A percentile compares a stretch with the other conserved stretches of the same genome.
Evolutionary conservation across 2,888 invertebrate species (phyloP).

Genomic region (Brenthis ino): DNA sequence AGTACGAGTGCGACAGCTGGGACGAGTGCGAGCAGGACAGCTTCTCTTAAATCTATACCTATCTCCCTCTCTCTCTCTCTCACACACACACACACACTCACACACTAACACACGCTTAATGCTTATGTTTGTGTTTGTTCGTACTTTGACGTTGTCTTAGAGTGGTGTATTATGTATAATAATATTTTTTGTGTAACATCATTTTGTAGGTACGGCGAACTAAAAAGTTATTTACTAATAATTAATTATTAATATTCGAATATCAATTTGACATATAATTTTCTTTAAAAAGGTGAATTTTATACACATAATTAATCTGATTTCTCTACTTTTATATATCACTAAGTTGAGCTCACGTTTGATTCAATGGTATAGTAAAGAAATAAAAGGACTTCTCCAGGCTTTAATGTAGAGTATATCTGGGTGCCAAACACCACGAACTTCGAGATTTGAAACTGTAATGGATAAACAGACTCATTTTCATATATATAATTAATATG

Average conservation of each 20-base stretch:
- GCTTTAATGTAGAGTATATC: no score
- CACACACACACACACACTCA: not conserved
- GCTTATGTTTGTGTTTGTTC: no score
- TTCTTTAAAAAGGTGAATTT: not conserved
- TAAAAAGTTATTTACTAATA: no score
- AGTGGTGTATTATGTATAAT: no score
- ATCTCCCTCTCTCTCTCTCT: not conserved
- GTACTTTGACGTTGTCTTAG: no score
- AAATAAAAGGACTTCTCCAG: no score
- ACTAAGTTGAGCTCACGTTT: not conserved
- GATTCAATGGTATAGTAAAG: no score
- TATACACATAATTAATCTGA: not conserved
- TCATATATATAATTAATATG: not conserved
- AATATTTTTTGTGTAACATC: no score
- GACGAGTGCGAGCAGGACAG: conserved; percentile 81
- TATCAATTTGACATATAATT: not conserved
- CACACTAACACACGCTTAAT: not conserved
- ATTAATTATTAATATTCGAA: no score
- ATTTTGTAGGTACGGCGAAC: no score
- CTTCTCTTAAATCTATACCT: conserved; percentile 65
- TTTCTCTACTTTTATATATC: not conserved
- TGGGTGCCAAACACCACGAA: conserved; percentile 13
- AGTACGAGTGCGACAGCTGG: conserved; percentile 79
- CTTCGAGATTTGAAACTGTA: not conserved
- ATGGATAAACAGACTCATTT: not conserved